phyloP scores from a whole-genome alignment of 2,797 vertebrate species.

The Sparus aurata region DNA sequence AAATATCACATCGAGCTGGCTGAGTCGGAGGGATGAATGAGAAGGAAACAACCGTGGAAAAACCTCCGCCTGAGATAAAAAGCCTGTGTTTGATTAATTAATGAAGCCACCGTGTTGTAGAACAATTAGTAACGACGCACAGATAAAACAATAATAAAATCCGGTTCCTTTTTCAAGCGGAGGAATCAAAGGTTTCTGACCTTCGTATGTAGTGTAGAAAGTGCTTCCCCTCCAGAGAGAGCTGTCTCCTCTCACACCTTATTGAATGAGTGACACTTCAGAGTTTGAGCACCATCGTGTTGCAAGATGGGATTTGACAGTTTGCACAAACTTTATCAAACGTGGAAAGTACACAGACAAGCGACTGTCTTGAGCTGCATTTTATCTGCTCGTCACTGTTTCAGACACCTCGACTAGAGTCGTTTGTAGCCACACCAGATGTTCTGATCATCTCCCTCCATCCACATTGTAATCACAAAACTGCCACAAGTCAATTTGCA shows the following conservation, averaged over 20 bases:
- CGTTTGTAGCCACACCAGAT: constrained; percentile 60
- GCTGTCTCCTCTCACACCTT: constrained; percentile 39
- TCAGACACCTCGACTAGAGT: constrained; percentile 34
- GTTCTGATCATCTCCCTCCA: constrained; percentile 49
- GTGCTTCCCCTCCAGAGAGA: constrained; percentile 17
- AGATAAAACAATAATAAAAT: constrained; percentile 48
- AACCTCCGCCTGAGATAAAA: constrained; percentile 72
- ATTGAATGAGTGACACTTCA: constrained; percentile 48
- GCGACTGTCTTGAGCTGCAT: constrained; percentile 44
- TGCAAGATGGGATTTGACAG: constrained; percentile 65
- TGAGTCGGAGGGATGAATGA: constrained; percentile 64
- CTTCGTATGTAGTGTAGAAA: constrained; percentile 50
- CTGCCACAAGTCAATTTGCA: constrained; percentile 46
- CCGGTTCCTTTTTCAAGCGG: constrained; percentile 28
- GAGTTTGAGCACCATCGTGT: constrained; percentile 35
- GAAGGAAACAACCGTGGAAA: constrained; percentile 60
- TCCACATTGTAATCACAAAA: constrained; percentile 39
- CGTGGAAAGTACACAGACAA: constrained; percentile 43
- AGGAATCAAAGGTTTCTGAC: constrained; percentile 61
- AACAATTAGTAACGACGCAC: constrained; percentile 47
- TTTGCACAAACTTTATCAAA: constrained; percentile 56
- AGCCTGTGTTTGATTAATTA: constrained; percentile 74
- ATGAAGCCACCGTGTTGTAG: constrained; percentile 60
- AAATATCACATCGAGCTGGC: constrained; percentile 72
- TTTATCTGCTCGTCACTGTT: constrained; percentile 49